These are phyloP conservation scores for Takifugu rubripes DNA, from an alignment of 2,797 vertebrate species.

Conservation along the genomic window DNA sequence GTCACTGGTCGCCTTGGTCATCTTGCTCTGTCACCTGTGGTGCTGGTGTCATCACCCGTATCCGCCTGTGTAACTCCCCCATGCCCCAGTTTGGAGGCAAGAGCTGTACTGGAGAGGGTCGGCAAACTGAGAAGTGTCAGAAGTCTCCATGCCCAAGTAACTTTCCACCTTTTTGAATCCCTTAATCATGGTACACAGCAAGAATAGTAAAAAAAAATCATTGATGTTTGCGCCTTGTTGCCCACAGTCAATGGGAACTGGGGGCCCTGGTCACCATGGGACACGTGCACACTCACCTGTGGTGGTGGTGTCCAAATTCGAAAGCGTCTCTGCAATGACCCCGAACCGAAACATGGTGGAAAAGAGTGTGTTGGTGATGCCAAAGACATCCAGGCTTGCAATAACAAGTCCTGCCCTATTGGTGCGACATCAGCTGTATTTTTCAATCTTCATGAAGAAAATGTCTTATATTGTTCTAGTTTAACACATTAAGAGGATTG, in stretches of 20 bases:
- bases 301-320: constrained; percentile 88
- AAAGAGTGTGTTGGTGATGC: constrained; percentile 89
- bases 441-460: not conserved
- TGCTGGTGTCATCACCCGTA: constrained; percentile 89
- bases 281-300: constrained; percentile 87
- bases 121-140: constrained; percentile 89
- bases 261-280: constrained; percentile 97
- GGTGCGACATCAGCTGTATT: constrained; percentile 74
- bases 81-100: constrained; percentile 93
- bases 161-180: constrained; percentile 35
- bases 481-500: too few species aligned
- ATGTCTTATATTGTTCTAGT: not conserved
- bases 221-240: constrained; percentile 3
- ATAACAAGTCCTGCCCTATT: constrained; percentile 89
- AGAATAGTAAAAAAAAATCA: not conserved
- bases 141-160: constrained; percentile 91
- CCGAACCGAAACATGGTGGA: constrained; percentile 84
- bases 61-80: constrained; percentile 98
- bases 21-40: constrained; percentile 96
- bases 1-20: constrained; percentile 99
- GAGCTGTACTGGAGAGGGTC: constrained; percentile 87
- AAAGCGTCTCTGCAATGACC: constrained; percentile 90
- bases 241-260: constrained; percentile 90
- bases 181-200: not conserved
- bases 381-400: constrained; percentile 85